phyloP scores from a whole-genome alignment of 2,888 invertebrate species.

The Operophtera brumata region DNA sequence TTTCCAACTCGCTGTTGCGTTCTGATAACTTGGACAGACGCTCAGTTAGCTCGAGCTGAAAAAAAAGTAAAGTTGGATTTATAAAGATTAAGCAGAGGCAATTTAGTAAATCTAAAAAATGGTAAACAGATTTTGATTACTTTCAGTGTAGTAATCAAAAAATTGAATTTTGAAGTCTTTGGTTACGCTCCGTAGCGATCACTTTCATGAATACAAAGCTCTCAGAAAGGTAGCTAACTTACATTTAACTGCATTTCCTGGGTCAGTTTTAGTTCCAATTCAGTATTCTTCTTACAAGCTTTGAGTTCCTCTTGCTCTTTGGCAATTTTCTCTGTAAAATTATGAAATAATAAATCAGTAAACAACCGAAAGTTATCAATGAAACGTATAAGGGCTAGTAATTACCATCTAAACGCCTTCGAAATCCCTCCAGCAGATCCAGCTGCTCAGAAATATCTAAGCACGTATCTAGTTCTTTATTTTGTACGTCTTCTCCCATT shows the following conservation, averaged over 20 bases:
- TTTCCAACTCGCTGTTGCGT: conserved; percentile 50
- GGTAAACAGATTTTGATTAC: too few relatives aligned
- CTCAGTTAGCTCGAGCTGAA: conserved; percentile 54
- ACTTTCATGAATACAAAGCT: too few relatives aligned
- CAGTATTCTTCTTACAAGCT: conserved; percentile 58
- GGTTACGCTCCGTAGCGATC: too few relatives aligned
- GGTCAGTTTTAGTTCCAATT: conserved; percentile 55
- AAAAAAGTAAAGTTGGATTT: too few relatives aligned
- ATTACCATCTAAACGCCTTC: conserved; percentile 52
- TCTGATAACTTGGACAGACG: conserved; percentile 48
- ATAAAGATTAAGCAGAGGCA: too few relatives aligned
- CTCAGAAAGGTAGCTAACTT: conserved; percentile 33
- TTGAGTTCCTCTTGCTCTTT: conserved; percentile 56
- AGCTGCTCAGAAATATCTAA: conserved; percentile 41
- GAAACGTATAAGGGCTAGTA: neutral
- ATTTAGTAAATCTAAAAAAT: too few relatives aligned
- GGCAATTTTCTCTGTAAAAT: conserved; percentile 56
- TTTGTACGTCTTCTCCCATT: conserved; percentile 42
- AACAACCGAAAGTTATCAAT: neutral
- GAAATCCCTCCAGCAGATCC: conserved; percentile 53
- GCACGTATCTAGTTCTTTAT: conserved; percentile 36
- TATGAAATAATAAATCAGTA: neutral
- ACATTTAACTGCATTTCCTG: conserved; percentile 62
- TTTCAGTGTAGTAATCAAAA: too few relatives aligned
- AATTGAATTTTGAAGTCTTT: too few relatives aligned